Evolutionary conservation across 2,888 invertebrate genomes (phyloP).

Genomic region (Desoria tigrina): DNA sequence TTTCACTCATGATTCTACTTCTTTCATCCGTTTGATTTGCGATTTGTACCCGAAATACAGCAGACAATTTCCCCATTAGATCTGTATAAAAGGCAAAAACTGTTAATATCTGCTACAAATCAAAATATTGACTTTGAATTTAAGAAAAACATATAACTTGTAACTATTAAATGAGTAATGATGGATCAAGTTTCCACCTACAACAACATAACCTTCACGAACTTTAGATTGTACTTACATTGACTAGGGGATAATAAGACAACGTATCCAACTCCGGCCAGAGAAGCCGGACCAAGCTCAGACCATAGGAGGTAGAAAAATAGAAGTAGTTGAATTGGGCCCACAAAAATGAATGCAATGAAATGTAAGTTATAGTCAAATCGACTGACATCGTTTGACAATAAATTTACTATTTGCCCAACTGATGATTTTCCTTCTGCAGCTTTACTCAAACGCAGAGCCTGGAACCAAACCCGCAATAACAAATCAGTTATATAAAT

Average conservation of each 20-base stretch:
- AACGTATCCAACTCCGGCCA: slow-evolving; percentile 77
- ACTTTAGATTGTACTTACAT: slow-evolving; percentile 61
- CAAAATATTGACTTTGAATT: too few relatives aligned
- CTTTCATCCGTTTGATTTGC: slow-evolving; percentile 31
- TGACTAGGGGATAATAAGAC: slow-evolving; percentile 81
- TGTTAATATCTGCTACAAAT: too few relatives aligned
- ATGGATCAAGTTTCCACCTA: too few relatives aligned
- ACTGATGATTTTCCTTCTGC: slow-evolving; percentile 83
- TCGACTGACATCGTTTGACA: slow-evolving; percentile 90
- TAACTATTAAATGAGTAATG: too few relatives aligned
- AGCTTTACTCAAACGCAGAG: slow-evolving; percentile 73
- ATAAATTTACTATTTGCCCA: slow-evolving; percentile 90
- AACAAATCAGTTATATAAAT: slow-evolving; percentile 5
- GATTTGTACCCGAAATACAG: slow-evolving; percentile 26
- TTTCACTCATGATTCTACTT: slow-evolving; percentile 34
- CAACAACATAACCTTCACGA: too few relatives aligned
- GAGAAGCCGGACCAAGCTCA: slow-evolving; percentile 63
- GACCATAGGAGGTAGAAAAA: slow-evolving; percentile 80
- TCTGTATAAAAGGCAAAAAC: not conserved
- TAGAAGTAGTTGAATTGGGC: slow-evolving; percentile 77
- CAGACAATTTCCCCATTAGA: slow-evolving; percentile 30
- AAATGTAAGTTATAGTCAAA: slow-evolving; percentile 91
- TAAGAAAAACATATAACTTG: not conserved
- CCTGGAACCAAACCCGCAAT: slow-evolving; percentile 59
- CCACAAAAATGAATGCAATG: slow-evolving; percentile 87